A percentile compares a stretch with the other conserved stretches of the same genome.
These are phyloP conservation scores for Epirrita christyi DNA, from an alignment of 2,888 invertebrate species.

Conservation along the genomic window DNA sequence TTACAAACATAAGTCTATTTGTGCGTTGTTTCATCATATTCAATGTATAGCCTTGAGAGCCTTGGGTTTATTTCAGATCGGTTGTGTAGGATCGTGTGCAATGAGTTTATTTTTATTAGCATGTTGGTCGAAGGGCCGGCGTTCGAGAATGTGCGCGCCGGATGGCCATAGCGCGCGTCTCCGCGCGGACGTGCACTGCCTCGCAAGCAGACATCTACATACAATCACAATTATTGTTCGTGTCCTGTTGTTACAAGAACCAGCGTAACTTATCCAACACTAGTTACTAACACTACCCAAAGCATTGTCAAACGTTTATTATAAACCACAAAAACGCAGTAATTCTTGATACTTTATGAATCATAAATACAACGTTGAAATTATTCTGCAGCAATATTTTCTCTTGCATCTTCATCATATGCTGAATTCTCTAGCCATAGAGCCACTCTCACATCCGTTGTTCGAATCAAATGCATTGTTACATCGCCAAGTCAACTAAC, in stretches of 20 bases:
- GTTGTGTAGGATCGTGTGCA: conserved; percentile 25
- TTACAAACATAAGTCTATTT: conserved; percentile 16
- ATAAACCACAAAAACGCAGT: no score
- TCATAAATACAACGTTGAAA: no score
- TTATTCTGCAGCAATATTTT: no score
- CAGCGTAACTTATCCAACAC: no score
- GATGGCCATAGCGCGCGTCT: conserved; percentile 51
- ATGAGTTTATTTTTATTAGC: conserved; percentile 49
- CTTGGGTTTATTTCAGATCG: conserved; percentile 41
- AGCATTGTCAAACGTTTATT: no score
- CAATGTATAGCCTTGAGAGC: conserved; percentile 27
- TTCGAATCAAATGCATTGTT: background rate
- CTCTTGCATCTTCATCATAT: no score
- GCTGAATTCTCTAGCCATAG: no score
- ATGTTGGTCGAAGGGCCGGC: conserved; percentile 46
- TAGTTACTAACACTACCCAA: no score
- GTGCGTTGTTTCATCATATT: conserved; percentile 26
- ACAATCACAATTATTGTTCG: conserved; percentile 37
- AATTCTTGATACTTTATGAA: no score
- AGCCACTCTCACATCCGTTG: background rate
- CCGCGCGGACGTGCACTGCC: conserved; percentile 51
- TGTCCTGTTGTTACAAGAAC: conserved; percentile 25
- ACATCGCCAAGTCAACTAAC: background rate
- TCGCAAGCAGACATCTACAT: conserved; percentile 46
- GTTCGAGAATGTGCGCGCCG: conserved; percentile 53